Percentiles rank a stretch among this genome's conserved stretches.
Evolutionary conservation across 2,113 vertebrate genomes (phyloP).

Genomic region (Leiothrix lutea): DNA sequence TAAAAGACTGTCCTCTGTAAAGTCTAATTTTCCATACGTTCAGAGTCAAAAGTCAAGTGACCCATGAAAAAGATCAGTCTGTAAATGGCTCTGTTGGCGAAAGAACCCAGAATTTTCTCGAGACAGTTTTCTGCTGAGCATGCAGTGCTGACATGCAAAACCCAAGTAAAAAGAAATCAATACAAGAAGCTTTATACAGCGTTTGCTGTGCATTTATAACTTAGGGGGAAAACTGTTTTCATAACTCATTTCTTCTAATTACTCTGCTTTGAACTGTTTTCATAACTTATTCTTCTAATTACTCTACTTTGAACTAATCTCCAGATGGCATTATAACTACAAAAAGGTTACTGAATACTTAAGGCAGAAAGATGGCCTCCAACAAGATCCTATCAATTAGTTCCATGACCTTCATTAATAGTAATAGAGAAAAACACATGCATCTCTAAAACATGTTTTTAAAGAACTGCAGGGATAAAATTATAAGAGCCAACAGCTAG

Average conservation of each 20-base stretch:
- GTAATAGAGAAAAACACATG: neutral
- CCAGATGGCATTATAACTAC: conserved; percentile 23
- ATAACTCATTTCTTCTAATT: conserved; percentile 48
- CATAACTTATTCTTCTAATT: conserved; percentile 46
- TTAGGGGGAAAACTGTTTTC: conserved; percentile 1
- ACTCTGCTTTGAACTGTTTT: conserved; percentile 39
- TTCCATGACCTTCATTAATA: conserved; percentile 1
- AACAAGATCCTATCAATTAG: conserved; percentile 32
- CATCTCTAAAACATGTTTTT: neutral
- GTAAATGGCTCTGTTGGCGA: conserved; percentile 45
- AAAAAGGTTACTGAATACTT: conserved; percentile 10
- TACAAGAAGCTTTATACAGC: neutral
- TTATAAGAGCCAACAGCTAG: neutral
- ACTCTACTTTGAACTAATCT: conserved; percentile 36
- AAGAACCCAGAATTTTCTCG: neutral
- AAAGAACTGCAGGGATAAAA: neutral
- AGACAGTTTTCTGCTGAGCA: conserved; percentile 38
- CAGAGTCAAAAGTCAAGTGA: neutral
- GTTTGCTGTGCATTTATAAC: neutral
- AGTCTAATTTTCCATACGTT: neutral
- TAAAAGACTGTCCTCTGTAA: neutral
- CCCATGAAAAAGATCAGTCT: neutral
- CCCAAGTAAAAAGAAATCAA: conserved; percentile 19
- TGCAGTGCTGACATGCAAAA: conserved; percentile 17
- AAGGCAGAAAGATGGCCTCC: conserved; percentile 1